Conservation (phyloP, 2,113 vertebrate genomes). For the Cyprinodon variegatus region DNA sequence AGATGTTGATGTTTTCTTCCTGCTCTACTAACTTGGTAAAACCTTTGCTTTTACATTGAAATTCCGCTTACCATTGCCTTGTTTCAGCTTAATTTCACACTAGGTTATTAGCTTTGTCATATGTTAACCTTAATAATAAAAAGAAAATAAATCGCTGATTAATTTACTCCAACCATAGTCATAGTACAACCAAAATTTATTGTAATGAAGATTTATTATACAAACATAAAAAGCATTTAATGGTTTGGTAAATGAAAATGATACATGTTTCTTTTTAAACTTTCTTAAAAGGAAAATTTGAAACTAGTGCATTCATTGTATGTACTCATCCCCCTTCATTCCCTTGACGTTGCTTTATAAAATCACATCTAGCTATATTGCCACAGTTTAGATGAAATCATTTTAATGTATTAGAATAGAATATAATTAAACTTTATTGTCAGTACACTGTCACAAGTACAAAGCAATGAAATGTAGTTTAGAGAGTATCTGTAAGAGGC, state of each 20-base stretch:
- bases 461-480: no score
- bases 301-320: not conserved
- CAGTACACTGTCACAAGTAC: no score
- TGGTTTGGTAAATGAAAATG: no score
- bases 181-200: not conserved
- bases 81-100: not conserved
- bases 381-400: not conserved
- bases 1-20: not conserved
- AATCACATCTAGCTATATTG: not conserved
- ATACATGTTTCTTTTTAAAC: not conserved
- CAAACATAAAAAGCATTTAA: not conserved
- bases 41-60: not conserved
- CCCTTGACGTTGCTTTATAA: not conserved
- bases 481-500: no score
- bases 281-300: not conserved
- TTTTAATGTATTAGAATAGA: not conserved
- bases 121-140: no score
- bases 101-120: not conserved
- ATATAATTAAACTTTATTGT: no score
- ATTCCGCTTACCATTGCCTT: not conserved
- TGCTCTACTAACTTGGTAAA: not conserved
- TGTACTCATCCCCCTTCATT: not conserved
- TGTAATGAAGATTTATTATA: not conserved
- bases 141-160: no score
- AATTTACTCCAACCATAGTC: not conserved